phyloP scores from a whole-genome alignment of 2,797 vertebrate species.

The Anomalospiza imberbis region DNA sequence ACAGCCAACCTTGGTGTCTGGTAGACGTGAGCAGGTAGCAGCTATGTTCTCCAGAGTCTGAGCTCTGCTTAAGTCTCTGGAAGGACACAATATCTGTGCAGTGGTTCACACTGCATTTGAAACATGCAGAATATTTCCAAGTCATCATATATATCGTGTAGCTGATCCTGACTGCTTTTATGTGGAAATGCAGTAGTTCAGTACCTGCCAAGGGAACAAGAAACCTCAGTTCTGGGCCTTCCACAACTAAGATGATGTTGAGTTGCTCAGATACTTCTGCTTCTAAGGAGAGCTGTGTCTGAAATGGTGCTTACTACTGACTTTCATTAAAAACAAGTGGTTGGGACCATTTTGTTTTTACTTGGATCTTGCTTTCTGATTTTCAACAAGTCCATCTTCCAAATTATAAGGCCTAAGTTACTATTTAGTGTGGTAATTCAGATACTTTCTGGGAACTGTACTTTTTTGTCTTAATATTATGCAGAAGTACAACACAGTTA shows the following conservation, averaged over 20 bases:
- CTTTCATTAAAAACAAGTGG: not conserved
- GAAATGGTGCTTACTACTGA: not conserved
- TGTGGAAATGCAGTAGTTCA: not conserved
- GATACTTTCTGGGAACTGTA: not conserved
- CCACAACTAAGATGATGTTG: not conserved
- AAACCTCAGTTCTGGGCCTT: not conserved
- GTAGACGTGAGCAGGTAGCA: not conserved
- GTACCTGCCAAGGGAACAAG: not conserved
- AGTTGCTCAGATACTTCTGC: not conserved
- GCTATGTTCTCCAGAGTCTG: not conserved
- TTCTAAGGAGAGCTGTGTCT: not conserved
- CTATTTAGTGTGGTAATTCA: not conserved
- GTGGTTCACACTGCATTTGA: not conserved
- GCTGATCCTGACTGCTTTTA: not conserved
- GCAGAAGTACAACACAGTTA: not conserved
- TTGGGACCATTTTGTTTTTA: not conserved
- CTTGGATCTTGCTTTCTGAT: not conserved
- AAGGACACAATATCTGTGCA: not conserved
- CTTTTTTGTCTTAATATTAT: not conserved
- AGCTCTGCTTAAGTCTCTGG: not conserved
- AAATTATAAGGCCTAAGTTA: not conserved
- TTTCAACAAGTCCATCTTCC: not conserved
- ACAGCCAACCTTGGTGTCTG: not conserved
- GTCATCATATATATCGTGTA: not conserved
- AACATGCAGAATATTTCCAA: not conserved